Evolutionary conservation across 2,797 vertebrate species (phyloP).

Genomic region (Urosaurus nigricauda): DNA sequence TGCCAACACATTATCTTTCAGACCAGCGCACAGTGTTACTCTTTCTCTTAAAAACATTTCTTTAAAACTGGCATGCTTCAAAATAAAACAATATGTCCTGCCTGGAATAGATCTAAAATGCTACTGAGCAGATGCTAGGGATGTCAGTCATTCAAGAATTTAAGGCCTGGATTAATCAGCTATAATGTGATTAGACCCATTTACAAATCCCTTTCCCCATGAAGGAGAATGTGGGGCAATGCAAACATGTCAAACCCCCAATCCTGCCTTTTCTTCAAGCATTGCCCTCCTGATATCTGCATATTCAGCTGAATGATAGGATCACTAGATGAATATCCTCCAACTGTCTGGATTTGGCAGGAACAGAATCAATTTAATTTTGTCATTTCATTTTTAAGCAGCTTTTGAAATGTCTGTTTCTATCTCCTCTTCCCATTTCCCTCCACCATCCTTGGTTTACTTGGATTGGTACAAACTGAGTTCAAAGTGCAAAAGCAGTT

Average conservation of each 20-base stretch:
- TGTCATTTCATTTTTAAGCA: neutral
- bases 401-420: no score
- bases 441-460: no score
- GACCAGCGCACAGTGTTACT: constrained; percentile 62
- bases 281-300: neutral
- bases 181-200: neutral
- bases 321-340: neutral
- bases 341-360: no score
- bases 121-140: constrained; percentile 41
- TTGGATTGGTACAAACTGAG: no score
- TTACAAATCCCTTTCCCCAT: neutral
- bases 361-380: neutral
- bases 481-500: no score
- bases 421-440: no score
- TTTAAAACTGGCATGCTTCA: constrained; percentile 45
- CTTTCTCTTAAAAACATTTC: constrained; percentile 51
- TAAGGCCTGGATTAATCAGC: neutral
- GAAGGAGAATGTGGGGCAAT: neutral
- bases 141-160: neutral
- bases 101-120: constrained; percentile 37
- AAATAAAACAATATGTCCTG: constrained; percentile 48
- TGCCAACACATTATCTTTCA: constrained; percentile 61
- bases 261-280: neutral
- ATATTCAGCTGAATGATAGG: neutral
- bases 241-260: neutral